Base-by-base conservation (phyloP, 2,797 vertebrate genomes). In the Prionace glauca region DNA sequence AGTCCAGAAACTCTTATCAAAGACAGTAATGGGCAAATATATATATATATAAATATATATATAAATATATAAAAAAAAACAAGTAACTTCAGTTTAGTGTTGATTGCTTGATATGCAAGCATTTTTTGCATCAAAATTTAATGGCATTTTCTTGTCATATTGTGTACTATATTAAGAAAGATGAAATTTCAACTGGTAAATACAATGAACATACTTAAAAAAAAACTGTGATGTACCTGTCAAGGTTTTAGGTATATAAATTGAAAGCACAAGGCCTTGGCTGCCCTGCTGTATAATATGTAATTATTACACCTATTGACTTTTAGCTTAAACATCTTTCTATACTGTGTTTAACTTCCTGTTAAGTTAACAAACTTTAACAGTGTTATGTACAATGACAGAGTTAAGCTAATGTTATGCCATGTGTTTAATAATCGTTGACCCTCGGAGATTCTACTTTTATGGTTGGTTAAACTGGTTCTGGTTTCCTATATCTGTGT, bases 321-420 rank as follows among this genome's bases (percentile, higher is more conserved):
- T 98, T 98, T 99, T 98, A 99, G 98, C 98, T 97, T 98, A 98
- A 98, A 98, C 98, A 98, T 98, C 97, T 98, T 99, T 98, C 98
- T 98, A 69, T 69, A 98, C 98, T 98, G 98, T 99, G 97, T 98
- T 98, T 98, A 98, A 97, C 98, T 97, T 97, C 96, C 97, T 97
- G 97, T 97, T 96, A 0, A 96, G 45, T 95, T 91, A 69, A 96
- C 96, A 95, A 96, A 96, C 96, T 95, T 96, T 96, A 97, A 97
- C 72, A 0, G 72, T 96, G 96, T 96, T 96, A 96, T 96, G 96
- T 97, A 96, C 96, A 96, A 95, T 77, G 71, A 95, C 93, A 95
- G 96, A 96, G 95, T 96, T 96, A 97, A 96, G 96, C 96, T 96
- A 97, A 96, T 96, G 96, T 96, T 97, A 95, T 95, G 93, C 93